phyloP scores from a whole-genome alignment of 2,797 vertebrate genomes.

The Pangasius djambal region DNA sequence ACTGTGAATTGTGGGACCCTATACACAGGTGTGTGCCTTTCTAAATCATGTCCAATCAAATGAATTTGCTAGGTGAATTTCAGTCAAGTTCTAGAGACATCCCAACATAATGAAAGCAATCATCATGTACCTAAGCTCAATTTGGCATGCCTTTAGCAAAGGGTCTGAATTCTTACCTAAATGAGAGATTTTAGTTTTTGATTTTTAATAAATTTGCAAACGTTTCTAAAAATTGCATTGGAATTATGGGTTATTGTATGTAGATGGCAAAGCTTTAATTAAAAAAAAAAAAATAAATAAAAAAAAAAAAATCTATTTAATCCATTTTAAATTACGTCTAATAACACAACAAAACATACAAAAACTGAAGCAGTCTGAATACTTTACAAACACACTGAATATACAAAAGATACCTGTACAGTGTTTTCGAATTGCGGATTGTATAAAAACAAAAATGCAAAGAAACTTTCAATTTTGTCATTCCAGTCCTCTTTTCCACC shows the following conservation, averaged over 20 bases:
- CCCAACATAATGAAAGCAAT: not conserved
- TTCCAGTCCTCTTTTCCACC: not conserved
- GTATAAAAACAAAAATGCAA: not conserved
- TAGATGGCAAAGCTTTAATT: not conserved
- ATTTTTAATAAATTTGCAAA: not conserved
- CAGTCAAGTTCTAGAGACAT: not conserved
- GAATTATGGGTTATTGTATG: not conserved
- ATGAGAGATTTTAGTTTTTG: not conserved
- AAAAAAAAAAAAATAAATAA: no score
- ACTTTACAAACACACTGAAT: not conserved
- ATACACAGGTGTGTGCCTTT: not conserved
- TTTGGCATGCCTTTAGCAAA: not conserved
- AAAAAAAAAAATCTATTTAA: not conserved
- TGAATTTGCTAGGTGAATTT: not conserved
- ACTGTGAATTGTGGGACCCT: not conserved
- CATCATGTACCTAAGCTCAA: not conserved
- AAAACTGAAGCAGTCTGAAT: not conserved
- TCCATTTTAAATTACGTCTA: not conserved
- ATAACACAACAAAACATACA: not conserved
- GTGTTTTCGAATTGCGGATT: not conserved
- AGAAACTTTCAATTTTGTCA: not conserved
- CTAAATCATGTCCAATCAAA: not conserved
- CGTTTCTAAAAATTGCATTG: not conserved
- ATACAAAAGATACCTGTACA: not conserved
- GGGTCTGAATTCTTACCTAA: not conserved